phyloP scores from a whole-genome alignment of 2,888 invertebrate species.

The Siphonodentalium dalli region DNA sequence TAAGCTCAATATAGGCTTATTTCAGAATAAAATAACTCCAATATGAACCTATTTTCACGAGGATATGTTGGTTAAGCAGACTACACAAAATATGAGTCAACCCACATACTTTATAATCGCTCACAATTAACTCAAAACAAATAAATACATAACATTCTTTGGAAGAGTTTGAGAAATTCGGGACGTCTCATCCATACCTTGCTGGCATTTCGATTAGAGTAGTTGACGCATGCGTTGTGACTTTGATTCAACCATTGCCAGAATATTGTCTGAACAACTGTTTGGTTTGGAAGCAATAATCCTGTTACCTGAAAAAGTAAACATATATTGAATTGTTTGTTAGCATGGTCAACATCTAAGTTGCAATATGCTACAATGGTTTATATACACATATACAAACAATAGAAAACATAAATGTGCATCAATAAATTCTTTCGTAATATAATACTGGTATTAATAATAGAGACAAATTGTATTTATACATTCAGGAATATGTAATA shows the following conservation, averaged over 20 bases:
- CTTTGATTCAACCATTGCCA: constrained; percentile 70
- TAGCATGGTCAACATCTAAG: neutral
- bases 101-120: too few relatives aligned
- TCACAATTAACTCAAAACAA: too few relatives aligned
- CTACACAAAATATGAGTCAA: too few relatives aligned
- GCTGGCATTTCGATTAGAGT: constrained; percentile 68
- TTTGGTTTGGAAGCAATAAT: constrained; percentile 67
- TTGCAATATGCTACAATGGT: neutral
- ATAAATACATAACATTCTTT: too few relatives aligned
- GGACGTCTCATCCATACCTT: too few relatives aligned
- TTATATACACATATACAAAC: neutral
- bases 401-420: neutral
- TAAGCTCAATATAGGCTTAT: too few relatives aligned
- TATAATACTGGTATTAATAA: neutral
- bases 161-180: too few relatives aligned
- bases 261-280: constrained; percentile 64
- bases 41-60: too few relatives aligned
- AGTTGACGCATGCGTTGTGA: constrained; percentile 69
- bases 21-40: too few relatives aligned
- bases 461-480: neutral
- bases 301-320: constrained; percentile 63
- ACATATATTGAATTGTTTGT: neutral
- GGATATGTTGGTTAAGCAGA: too few relatives aligned
- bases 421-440: neutral
- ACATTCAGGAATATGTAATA: too few relatives aligned